Evolutionary conservation across 1,140 invertebrate species (phyloP), one percentile per base, ranked within the genome.

Genomic region (Hesperophylax magnus): DNA sequence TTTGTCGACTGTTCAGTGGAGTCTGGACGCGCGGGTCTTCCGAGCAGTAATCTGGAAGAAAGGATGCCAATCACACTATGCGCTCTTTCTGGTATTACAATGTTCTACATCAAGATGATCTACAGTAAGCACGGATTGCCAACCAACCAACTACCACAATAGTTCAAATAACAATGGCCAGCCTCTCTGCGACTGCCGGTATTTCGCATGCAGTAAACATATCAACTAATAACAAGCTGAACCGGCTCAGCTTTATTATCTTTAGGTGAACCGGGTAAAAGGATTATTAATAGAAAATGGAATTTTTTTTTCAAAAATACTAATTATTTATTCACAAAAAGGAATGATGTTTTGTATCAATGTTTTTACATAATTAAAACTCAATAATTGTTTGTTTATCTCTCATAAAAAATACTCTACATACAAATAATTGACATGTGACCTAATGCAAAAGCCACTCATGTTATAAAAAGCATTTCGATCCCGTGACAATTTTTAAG

Each of bases 401-500:
- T 47, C 11, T 14, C 3, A 9, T 39, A 6, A 39, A 39, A 39
- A 5, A 39, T 5, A 39, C 34, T 39, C 9, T 39, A 39, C 34
- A 39, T 39, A 39, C 34, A 39, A 39, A 39, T 39, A 47, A 47
- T 47, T 47, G 39, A 47, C 1, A 47, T 39, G 11, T 47, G 11
- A 47, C 39, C 39, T 61, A 14, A 24, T 20, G 18, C 11, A 61
- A 8, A 24, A 22, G 58, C 8, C 6, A 20, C 18, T 9, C 18
- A 61, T 15, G 24, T 24, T 20, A 18, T 11, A 47, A 47, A 14
- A 24, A 61, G 24, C 63, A 27, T 15, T 63, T 24, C 61, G 18
- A 69, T 65, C 53, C 80, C 81, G 53, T 86, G 85, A 71, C 81
- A 82, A 22, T 76, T 65, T 67, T 86, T 85, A 78, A 84, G 78